These are phyloP conservation scores for Phyllotreta cruciferae DNA, from an alignment of 2,888 invertebrate genomes.

Conservation along the genomic window DNA sequence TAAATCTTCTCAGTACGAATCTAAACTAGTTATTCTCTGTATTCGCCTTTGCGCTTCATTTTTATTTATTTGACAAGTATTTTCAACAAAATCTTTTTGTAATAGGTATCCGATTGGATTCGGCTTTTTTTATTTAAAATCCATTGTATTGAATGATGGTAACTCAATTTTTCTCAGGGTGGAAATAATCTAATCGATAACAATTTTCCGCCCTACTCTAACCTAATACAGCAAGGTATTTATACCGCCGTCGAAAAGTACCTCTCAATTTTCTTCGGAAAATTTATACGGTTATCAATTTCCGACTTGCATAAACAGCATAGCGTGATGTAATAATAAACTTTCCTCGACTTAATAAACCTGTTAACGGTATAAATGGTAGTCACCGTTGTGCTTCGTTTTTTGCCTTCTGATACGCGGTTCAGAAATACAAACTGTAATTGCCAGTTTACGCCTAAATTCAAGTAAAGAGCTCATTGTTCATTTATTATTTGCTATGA, in stretches of 20 bases:
- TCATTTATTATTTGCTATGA: neutral
- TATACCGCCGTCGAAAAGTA: neutral
- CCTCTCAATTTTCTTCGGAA: slow-evolving; percentile 10
- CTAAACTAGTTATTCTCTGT: too few species aligned
- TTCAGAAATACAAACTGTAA: slow-evolving; percentile 16
- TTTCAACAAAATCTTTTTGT: too few species aligned
- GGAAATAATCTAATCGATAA: too few species aligned
- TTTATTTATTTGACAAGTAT: too few species aligned
- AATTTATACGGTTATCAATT: slow-evolving; percentile 18
- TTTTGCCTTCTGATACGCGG: slow-evolving; percentile 14
- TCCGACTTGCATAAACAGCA: slow-evolving; percentile 24
- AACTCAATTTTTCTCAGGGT: too few species aligned
- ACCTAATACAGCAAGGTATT: too few species aligned
- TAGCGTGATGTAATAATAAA: slow-evolving; percentile 36
- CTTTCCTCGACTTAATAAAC: slow-evolving; percentile 33
- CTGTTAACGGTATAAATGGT: slow-evolving; percentile 34
- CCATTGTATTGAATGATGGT: too few species aligned
- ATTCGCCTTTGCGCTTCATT: too few species aligned
- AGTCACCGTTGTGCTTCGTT: slow-evolving; percentile 25
- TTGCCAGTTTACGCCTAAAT: slow-evolving; percentile 3
- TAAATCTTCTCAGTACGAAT: too few species aligned
- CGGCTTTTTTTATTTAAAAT: too few species aligned
- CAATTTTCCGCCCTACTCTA: neutral
- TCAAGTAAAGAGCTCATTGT: neutral
- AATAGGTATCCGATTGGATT: too few species aligned